Conservation (phyloP, 2,797 vertebrate species). For the Gymnoscopelus microlampas region DNA sequence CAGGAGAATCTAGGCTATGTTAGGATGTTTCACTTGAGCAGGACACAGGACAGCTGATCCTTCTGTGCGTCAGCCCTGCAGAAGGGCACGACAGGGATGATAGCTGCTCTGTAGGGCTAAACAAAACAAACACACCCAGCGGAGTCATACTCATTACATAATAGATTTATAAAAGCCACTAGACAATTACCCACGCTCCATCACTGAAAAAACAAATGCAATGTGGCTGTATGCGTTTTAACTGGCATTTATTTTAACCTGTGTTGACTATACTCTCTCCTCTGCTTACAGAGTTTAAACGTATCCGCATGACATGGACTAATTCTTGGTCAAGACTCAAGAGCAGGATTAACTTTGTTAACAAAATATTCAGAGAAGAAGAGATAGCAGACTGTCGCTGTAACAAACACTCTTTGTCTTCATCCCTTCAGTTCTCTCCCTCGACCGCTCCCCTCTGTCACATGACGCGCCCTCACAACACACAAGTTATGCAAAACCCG, state of each 20-base stretch:
- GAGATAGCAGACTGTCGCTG: constrained; percentile 46
- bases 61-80: constrained; percentile 18
- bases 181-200: constrained; percentile 41
- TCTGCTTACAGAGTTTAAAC: constrained; percentile 34
- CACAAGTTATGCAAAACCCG: constrained; percentile 84
- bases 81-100: not conserved
- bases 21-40: not conserved
- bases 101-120: constrained; percentile 35
- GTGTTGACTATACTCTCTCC: constrained; percentile 23
- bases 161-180: constrained; percentile 48
- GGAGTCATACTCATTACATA: constrained; percentile 63
- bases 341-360: constrained; percentile 72
- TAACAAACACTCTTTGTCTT: constrained; percentile 74
- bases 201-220: constrained; percentile 16
- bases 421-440: constrained; percentile 57
- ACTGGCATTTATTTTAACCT: constrained; percentile 39
- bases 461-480: constrained; percentile 78
- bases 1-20: not conserved
- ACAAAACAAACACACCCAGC: constrained; percentile 53
- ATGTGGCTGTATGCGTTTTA: constrained; percentile 28
- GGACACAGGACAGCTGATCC: not conserved
- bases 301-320: constrained; percentile 69
- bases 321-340: constrained; percentile 58
- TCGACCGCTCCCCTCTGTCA: constrained; percentile 72
- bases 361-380: constrained; percentile 70